A percentile compares a stretch with the other conserved stretches of the same genome.
Conservation (phyloP, 2,113 vertebrate species). For the Gallinago undulata region DNA sequence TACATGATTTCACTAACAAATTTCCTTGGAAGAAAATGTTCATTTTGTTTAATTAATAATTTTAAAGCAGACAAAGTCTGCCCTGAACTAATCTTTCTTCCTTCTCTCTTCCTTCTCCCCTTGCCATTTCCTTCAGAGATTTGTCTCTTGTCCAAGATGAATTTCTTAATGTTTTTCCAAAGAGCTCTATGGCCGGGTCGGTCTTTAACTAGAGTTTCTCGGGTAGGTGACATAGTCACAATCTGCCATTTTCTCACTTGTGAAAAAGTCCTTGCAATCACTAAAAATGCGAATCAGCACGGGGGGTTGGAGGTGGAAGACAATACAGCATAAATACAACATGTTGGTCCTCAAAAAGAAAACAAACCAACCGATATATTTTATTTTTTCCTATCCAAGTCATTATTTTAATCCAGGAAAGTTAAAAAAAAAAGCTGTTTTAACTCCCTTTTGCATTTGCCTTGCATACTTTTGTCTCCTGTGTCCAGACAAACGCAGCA, state of each 20-base stretch:
- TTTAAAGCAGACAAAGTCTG: neutral
- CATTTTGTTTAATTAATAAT: neutral
- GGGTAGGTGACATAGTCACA: neutral
- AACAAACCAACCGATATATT: neutral
- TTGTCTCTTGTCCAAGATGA: neutral
- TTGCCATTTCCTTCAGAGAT: neutral
- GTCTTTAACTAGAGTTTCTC: neutral
- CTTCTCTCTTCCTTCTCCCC: neutral
- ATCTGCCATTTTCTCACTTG: neutral
- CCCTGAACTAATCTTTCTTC: neutral
- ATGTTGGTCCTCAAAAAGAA: neutral
- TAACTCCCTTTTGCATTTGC: neutral
- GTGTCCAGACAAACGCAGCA: neutral
- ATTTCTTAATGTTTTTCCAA: neutral
- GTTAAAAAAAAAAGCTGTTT: neutral
- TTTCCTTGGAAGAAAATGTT: neutral
- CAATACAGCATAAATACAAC: neutral
- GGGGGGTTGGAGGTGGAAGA: fast-evolving
- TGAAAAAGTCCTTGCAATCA: neutral
- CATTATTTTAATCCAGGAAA: neutral
- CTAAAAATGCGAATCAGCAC: neutral
- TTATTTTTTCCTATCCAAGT: neutral
- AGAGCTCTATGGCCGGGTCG: neutral
- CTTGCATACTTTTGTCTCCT: neutral
- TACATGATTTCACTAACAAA: neutral